A percentile compares a stretch with the other conserved stretches of the same genome.
Conservation (phyloP, 2,888 invertebrate genomes). For the Phrixothrix hirtus region DNA sequence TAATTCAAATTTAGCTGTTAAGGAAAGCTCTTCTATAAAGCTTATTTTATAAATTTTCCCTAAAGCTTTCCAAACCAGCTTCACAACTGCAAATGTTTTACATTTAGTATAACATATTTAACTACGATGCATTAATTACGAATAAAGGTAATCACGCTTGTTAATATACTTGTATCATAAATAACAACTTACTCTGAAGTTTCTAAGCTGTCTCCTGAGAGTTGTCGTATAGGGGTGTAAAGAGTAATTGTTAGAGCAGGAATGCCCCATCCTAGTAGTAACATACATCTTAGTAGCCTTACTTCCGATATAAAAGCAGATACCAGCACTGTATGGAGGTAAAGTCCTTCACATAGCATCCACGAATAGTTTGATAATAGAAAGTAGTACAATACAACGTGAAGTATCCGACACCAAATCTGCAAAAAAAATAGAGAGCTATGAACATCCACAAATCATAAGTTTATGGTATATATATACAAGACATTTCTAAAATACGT, state of each 20-base stretch:
- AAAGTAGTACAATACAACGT: conserved; percentile 84
- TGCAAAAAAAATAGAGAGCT: conserved; percentile 60
- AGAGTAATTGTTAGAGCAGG: conserved; percentile 70
- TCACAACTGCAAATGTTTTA: too few relatives aligned
- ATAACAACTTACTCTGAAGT: conserved; percentile 62
- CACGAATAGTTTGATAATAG: conserved; percentile 92
- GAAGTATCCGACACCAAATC: conserved; percentile 79
- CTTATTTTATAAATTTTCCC: too few relatives aligned
- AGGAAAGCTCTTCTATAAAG: too few relatives aligned
- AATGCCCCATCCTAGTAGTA: conserved; percentile 82
- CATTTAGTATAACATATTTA: too few relatives aligned
- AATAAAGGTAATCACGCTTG: too few relatives aligned
- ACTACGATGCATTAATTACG: too few relatives aligned
- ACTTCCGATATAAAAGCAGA: conserved; percentile 89
- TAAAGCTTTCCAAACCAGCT: too few relatives aligned
- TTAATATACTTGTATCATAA: too few relatives aligned
- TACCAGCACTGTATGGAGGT: conserved; percentile 91
- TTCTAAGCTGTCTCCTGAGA: conserved; percentile 58
- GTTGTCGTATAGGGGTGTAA: conserved; percentile 68
- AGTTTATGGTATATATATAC: too few relatives aligned
- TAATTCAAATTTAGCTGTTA: too few relatives aligned
- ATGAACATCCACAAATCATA: too few relatives aligned
- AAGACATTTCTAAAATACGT: too few relatives aligned
- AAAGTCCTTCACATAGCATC: conserved; percentile 96
- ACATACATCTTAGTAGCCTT: conserved; percentile 79